Evolutionary conservation across 2,113 vertebrate genomes (phyloP).

Genomic region (Engystomops pustulosus): DNA sequence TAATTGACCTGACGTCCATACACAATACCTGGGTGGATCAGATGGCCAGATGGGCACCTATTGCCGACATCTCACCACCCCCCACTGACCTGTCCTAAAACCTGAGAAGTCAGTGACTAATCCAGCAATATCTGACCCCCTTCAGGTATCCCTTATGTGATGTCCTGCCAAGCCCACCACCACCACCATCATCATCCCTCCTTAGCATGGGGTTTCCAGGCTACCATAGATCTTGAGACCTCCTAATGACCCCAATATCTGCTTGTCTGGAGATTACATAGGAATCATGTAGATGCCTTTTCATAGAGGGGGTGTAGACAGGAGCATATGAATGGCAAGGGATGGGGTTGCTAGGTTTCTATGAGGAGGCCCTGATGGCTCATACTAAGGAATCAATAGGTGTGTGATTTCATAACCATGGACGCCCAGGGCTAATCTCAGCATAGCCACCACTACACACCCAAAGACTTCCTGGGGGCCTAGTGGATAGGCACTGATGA

Average conservation of each 20-base stretch:
- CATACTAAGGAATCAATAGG: constrained; percentile 69
- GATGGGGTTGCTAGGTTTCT: constrained; percentile 76
- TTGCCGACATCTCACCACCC: not conserved
- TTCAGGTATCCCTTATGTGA: not conserved
- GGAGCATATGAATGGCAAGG: constrained; percentile 54
- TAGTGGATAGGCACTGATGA: too few species aligned
- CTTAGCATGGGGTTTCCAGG: not conserved
- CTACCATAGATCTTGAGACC: not conserved
- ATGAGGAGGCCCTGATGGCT: constrained; percentile 66
- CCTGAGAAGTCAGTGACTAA: not conserved
- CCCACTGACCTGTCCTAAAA: not conserved
- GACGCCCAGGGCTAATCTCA: constrained; percentile 63
- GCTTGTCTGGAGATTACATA: not conserved
- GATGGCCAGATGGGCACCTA: too few species aligned
- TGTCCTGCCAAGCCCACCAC: not conserved
- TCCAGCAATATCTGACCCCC: not conserved
- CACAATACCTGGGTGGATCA: not conserved
- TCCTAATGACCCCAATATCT: constrained; percentile 8
- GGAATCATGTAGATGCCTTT: constrained; percentile 10
- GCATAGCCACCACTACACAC: constrained; percentile 35
- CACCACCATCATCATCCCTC: not conserved
- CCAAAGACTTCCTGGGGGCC: not conserved
- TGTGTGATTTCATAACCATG: constrained; percentile 67
- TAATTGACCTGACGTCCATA: not conserved
- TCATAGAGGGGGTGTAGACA: constrained; percentile 34